Conservation (phyloP, 2,113 vertebrate genomes). For the Pachyramphus minor region DNA sequence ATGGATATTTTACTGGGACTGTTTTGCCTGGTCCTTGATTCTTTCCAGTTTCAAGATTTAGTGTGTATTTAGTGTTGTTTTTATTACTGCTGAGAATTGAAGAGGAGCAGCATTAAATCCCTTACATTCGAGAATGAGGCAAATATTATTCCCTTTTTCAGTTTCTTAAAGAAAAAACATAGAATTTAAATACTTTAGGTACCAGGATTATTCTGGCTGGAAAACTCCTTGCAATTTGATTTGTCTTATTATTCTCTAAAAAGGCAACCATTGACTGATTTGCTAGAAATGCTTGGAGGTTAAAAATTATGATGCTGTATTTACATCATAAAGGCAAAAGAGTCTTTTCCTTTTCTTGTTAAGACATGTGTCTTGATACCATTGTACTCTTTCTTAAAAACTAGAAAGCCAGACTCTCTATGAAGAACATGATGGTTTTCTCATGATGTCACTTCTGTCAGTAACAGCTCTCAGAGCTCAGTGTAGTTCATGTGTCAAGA, state of each 20-base stretch:
- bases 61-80: neutral
- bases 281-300: neutral
- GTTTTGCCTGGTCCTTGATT: neutral
- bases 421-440: neutral
- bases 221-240: neutral
- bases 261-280: neutral
- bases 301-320: neutral
- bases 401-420: neutral
- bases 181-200: neutral
- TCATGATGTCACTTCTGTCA: neutral
- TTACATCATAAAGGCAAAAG: neutral
- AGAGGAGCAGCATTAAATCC: neutral
- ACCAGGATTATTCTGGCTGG: neutral
- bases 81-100: neutral
- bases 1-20: neutral
- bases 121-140: neutral
- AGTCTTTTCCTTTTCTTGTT: neutral
- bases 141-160: neutral
- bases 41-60: neutral
- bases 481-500: neutral
- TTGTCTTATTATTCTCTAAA: neutral
- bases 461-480: neutral
- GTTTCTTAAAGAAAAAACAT: neutral
- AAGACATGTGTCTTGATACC: neutral
- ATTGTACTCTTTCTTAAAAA: neutral